Evolutionary conservation across 2,797 vertebrate species (phyloP).

Genomic region (Todus mexicanus): DNA sequence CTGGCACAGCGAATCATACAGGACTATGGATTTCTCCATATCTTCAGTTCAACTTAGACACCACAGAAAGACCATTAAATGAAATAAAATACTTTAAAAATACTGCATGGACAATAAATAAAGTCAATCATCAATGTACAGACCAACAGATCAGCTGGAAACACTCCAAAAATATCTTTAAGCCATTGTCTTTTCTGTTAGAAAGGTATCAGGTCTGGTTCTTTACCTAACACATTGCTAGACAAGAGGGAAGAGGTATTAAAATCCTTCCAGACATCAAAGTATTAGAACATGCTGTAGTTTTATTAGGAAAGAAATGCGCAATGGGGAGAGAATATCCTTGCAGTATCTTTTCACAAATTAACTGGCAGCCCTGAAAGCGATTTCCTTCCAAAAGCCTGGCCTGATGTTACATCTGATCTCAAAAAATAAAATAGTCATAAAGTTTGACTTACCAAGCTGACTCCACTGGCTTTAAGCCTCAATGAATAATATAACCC

Average conservation of each 20-base stretch:
- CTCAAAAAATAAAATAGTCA: constrained; percentile 39
- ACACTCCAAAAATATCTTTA: background rate
- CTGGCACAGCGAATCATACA: background rate
- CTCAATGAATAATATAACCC: constrained; percentile 21
- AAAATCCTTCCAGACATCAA: constrained; percentile 21
- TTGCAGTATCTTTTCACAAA: constrained; percentile 1
- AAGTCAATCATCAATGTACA: background rate
- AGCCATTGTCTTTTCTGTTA: background rate
- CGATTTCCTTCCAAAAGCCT: constrained; percentile 28
- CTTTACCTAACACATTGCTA: background rate
- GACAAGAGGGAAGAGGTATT: background rate
- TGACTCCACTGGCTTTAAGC: constrained; percentile 19
- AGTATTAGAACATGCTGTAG: background rate
- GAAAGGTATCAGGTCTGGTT: background rate
- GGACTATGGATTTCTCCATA: background rate
- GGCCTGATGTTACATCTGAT: constrained; percentile 11
- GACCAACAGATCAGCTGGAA: constrained; percentile 20
- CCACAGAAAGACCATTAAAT: background rate
- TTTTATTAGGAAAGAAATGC: background rate
- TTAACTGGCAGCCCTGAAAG: constrained; percentile 26
- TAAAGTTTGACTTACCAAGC: constrained; percentile 31
- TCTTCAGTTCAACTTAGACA: background rate
- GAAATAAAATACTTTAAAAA: background rate
- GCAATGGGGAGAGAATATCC: constrained; percentile 3
- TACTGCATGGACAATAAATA: background rate